Conservation (phyloP, 2,113 vertebrate genomes). For the Theristicus caerulescens region DNA sequence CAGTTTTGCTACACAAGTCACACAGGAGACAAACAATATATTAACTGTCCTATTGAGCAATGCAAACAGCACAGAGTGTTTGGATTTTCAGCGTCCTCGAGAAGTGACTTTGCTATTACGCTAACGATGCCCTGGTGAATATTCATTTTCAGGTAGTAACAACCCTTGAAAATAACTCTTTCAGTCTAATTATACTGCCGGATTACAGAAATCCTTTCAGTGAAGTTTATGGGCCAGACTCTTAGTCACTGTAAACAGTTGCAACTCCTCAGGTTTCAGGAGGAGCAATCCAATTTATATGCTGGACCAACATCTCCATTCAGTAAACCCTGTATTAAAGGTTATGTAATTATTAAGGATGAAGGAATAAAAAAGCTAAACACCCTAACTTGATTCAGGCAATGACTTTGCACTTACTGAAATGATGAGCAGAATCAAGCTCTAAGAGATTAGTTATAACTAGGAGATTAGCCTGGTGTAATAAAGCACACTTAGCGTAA, state of each 20-base stretch:
- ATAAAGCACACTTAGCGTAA: not conserved
- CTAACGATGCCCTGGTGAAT: not conserved
- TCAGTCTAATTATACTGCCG: not conserved
- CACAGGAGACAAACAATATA: not conserved
- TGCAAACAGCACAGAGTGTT: not conserved
- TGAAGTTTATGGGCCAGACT: not conserved
- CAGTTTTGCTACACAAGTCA: not conserved
- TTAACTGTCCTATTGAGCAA: not conserved
- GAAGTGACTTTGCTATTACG: not conserved
- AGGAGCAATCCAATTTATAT: not conserved
- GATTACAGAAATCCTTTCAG: not conserved
- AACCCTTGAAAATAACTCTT: slow-evolving; percentile 5
- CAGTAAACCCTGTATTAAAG: not conserved
- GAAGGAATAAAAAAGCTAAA: not conserved
- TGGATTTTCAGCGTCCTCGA: not conserved
- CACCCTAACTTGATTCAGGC: not conserved
- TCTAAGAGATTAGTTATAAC: slow-evolving; percentile 1
- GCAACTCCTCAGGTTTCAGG: not conserved
- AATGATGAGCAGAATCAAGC: not conserved
- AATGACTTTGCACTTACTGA: not conserved
- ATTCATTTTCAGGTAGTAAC: slow-evolving; percentile 16
- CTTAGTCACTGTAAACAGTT: not conserved
- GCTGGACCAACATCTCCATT: not conserved
- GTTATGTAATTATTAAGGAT: not conserved
- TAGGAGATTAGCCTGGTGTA: not conserved